A percentile compares a stretch with the other conserved stretches of the same genome.
phyloP scores from a whole-genome alignment of 2,113 vertebrate genomes.

The Coracopsis vasa region DNA sequence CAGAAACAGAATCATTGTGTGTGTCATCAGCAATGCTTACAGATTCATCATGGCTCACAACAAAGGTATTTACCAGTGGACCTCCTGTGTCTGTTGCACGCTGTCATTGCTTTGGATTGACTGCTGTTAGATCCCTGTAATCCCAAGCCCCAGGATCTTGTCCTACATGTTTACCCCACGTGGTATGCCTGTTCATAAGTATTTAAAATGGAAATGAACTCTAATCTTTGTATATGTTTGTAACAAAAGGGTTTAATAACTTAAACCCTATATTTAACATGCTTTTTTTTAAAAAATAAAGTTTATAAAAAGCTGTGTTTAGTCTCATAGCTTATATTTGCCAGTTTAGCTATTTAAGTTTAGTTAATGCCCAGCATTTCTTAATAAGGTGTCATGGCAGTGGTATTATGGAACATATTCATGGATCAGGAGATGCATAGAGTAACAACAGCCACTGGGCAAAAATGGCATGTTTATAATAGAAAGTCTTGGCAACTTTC shows the following conservation, averaged over 20 bases:
- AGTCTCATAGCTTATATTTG: background rate
- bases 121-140: constrained; percentile 70
- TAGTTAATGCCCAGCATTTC: background rate
- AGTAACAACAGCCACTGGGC: background rate
- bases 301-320: background rate
- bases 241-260: constrained; percentile 49
- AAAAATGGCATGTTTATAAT: background rate
- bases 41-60: constrained; percentile 34
- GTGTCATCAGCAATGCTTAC: background rate
- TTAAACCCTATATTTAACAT: background rate
- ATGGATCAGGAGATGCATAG: background rate
- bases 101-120: constrained; percentile 61
- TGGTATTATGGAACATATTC: background rate
- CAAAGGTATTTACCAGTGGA: constrained; percentile 57
- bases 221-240: constrained; percentile 31
- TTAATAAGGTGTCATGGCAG: background rate
- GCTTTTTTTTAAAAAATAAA: background rate
- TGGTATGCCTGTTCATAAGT: constrained; percentile 34
- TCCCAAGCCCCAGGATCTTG: constrained; percentile 52
- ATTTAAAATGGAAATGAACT: constrained; percentile 65
- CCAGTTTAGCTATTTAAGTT: background rate
- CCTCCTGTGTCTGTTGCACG: constrained; percentile 53
- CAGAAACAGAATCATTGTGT: background rate
- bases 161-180: constrained; percentile 55
- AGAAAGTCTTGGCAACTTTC: background rate